These are phyloP conservation scores for Proctacanthus coquilletti DNA, from an alignment of 1,140 invertebrate genomes.

Conservation along the genomic window DNA sequence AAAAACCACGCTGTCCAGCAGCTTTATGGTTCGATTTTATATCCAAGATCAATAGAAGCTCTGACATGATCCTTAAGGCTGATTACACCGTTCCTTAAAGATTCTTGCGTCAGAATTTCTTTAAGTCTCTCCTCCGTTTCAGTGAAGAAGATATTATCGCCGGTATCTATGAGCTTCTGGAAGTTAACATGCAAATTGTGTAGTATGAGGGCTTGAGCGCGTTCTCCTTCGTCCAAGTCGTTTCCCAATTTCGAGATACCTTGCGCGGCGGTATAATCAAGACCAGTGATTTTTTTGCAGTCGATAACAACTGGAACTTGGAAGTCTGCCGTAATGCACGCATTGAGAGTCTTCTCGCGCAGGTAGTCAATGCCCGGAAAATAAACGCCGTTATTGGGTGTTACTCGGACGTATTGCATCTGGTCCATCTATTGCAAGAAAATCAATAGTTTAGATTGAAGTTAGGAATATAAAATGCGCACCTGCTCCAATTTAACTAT, in stretches of 20 bases:
- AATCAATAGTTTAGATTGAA: not conserved
- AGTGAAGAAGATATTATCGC: slow-evolving; percentile 23
- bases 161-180: slow-evolving; percentile 20
- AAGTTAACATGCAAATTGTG: slow-evolving; percentile 15
- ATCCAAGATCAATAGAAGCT: slow-evolving; percentile 27
- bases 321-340: slow-evolving; percentile 25
- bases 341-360: slow-evolving; percentile 33
- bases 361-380: slow-evolving; percentile 50
- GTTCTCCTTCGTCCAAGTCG: slow-evolving; percentile 14
- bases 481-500: slow-evolving; percentile 40
- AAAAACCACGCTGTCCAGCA: no score
- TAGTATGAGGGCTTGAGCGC: slow-evolving; percentile 16
- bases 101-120: slow-evolving; percentile 25
- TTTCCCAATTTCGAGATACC: slow-evolving; percentile 24
- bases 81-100: slow-evolving; percentile 22
- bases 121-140: slow-evolving; percentile 16
- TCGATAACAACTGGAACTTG: slow-evolving; percentile 41
- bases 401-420: slow-evolving; percentile 37
- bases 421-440: slow-evolving; percentile 19
- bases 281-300: slow-evolving; percentile 37
- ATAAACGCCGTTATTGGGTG: slow-evolving; percentile 42
- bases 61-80: slow-evolving; percentile 24
- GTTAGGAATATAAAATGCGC: not conserved
- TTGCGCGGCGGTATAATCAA: slow-evolving; percentile 44
- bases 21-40: slow-evolving; percentile 25